Percentiles rank a stretch among this genome's conserved stretches.
Conservation (phyloP, 64 coral and sea anemone species). For the Montipora efflorescens region DNA sequence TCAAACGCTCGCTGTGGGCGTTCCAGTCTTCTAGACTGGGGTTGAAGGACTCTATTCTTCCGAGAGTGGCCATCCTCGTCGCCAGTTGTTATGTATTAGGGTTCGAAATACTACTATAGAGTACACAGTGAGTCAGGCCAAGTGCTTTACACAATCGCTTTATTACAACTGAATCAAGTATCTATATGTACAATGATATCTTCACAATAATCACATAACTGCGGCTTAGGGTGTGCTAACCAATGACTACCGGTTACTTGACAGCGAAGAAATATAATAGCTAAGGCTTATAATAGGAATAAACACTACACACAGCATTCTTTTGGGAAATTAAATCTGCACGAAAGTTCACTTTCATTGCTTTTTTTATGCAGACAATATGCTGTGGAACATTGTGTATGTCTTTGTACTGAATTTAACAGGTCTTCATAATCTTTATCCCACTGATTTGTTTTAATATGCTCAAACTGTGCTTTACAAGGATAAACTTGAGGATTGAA, state of each 20-base stretch:
- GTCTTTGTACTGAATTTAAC: conserved; percentile 59
- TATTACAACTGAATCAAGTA: not conserved
- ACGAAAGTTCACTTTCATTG: conserved; percentile 39
- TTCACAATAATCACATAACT: not conserved
- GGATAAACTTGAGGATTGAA: not conserved
- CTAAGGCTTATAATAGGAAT: too few species aligned
- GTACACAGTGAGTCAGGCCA: not conserved
- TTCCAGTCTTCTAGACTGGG: conserved; percentile 42
- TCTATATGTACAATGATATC: not conserved
- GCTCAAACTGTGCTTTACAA: conserved; percentile 19
- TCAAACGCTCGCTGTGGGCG: conserved; percentile 42
- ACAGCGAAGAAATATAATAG: too few species aligned
- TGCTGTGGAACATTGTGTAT: conserved; percentile 56
- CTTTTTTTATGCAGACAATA: conserved; percentile 47
- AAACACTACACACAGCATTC: conserved; percentile 26
- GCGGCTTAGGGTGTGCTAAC: too few species aligned
- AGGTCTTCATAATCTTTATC: conserved; percentile 52
- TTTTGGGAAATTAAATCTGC: conserved; percentile 71
- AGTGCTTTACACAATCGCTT: conserved; percentile 2
- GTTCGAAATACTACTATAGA: not conserved
- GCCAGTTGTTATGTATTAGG: too few species aligned
- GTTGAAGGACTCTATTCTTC: conserved; percentile 1
- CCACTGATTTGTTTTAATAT: conserved; percentile 27
- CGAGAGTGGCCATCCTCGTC: not conserved
- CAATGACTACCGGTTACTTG: too few species aligned